phyloP scores from a whole-genome alignment of 2,888 invertebrate genomes.

The Elgonia sp. region DNA sequence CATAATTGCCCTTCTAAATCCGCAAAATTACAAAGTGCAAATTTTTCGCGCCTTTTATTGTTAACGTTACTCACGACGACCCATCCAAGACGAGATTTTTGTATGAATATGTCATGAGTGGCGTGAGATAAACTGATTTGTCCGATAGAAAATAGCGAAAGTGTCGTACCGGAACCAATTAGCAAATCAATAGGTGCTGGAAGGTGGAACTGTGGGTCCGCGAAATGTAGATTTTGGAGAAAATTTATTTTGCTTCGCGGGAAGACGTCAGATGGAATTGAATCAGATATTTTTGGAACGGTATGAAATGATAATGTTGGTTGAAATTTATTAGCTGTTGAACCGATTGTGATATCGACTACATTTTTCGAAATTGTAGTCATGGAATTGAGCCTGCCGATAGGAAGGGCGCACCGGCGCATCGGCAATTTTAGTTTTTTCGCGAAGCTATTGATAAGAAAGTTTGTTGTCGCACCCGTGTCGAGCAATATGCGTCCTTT shows the following conservation, averaged over 20 bases:
- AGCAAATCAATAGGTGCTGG: conserved; percentile 12
- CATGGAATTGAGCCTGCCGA: conserved; percentile 9
- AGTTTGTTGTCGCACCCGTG: not conserved
- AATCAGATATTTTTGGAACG: not conserved
- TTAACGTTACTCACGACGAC: not conserved
- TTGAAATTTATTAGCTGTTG: not conserved
- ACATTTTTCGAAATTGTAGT: not conserved
- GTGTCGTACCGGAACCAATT: conserved; percentile 11
- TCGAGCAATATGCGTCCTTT: not conserved
- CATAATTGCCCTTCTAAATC: too few relatives aligned
- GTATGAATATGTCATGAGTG: not conserved
- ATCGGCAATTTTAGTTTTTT: not conserved
- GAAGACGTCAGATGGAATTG: conserved; percentile 5
- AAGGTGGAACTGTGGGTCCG: conserved; percentile 24
- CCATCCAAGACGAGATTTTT: conserved; percentile 10
- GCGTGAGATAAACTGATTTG: conserved; percentile 11
- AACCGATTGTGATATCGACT: not conserved
- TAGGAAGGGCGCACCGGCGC: conserved; percentile 4
- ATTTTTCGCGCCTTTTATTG: too few relatives aligned
- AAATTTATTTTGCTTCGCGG: not conserved
- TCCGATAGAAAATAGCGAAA: conserved; percentile 24
- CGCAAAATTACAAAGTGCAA: too few relatives aligned
- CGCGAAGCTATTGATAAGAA: not conserved
- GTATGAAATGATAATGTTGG: conserved; percentile 1
- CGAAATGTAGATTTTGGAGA: conserved; percentile 9